Evolutionary conservation across 2,888 invertebrate species (phyloP).

Genomic region (Lasioglossum malachurum): DNA sequence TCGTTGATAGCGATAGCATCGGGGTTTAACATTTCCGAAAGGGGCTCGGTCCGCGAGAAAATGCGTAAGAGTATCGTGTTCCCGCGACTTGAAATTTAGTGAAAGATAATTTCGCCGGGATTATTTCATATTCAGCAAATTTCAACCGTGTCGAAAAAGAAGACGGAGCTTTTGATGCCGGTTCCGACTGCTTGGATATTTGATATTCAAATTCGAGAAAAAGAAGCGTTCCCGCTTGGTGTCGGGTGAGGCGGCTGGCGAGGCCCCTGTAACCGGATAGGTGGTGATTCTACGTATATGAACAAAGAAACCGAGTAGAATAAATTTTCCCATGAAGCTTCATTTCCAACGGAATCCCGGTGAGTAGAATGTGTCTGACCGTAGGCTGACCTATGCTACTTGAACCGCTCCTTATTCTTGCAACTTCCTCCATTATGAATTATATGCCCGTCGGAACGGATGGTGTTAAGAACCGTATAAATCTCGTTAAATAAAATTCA

Average conservation of each 20-base stretch:
- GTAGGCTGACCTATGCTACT: neutral
- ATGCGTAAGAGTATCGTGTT: constrained; percentile 5
- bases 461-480: neutral
- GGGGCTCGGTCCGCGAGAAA: neutral
- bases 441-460: neutral
- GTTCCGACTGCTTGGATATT: constrained; percentile 2
- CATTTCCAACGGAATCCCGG: neutral
- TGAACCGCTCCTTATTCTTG: neutral
- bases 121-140: constrained; percentile 7
- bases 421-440: neutral
- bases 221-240: neutral
- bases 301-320: constrained; percentile 9
- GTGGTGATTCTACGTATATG: neutral
- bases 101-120: neutral
- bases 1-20: neutral
- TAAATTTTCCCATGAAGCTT: neutral
- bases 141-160: neutral
- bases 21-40: constrained; percentile 1
- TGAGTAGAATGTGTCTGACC: neutral
- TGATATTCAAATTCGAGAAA: constrained; percentile 16
- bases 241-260: neutral
- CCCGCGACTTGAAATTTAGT: neutral
- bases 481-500: neutral
- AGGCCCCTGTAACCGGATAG: constrained; percentile 5
- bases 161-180: neutral